These are phyloP conservation scores for Sminthurides aquaticus DNA, from an alignment of 2,888 invertebrate genomes.

Conservation along the genomic window DNA sequence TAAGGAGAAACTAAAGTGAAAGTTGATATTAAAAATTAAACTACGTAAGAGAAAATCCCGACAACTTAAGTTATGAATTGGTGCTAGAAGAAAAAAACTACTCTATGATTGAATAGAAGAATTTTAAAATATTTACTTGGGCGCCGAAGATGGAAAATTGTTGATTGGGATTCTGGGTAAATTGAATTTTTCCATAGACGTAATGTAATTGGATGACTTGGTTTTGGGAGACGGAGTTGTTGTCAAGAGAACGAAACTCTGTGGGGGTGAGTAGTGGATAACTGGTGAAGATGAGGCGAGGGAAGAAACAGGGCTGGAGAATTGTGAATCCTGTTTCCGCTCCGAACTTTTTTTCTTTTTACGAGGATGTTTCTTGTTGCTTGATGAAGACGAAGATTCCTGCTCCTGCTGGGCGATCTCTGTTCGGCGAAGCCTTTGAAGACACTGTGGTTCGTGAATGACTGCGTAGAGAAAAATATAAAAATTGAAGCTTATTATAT, in stretches of 20 bases:
- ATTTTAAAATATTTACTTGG: no score
- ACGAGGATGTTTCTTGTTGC: constrained; percentile 30
- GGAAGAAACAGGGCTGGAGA: neutral
- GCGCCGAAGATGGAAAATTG: neutral
- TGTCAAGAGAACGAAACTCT: constrained; percentile 20
- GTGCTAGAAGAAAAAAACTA: no score
- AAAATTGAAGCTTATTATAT: neutral
- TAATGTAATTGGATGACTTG: neutral
- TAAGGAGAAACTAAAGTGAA: no score
- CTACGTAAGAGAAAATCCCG: no score
- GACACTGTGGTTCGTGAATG: constrained; percentile 42
- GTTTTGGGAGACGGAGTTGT: constrained; percentile 1
- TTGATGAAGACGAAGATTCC: constrained; percentile 15
- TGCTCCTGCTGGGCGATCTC: constrained; percentile 28
- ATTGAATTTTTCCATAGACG: constrained; percentile 17
- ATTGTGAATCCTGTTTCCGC: neutral
- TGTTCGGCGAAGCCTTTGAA: constrained; percentile 39
- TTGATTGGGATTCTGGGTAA: constrained; percentile 16
- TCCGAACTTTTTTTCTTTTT: constrained; percentile 4
- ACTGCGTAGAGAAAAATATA: constrained; percentile 5
- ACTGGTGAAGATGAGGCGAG: neutral
- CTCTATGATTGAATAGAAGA: no score
- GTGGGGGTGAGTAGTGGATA: neutral
- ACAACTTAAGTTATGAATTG: no score
- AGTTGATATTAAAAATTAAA: no score